phyloP scores from a whole-genome alignment of 2,888 invertebrate species.

The Sepiola atlantica region DNA sequence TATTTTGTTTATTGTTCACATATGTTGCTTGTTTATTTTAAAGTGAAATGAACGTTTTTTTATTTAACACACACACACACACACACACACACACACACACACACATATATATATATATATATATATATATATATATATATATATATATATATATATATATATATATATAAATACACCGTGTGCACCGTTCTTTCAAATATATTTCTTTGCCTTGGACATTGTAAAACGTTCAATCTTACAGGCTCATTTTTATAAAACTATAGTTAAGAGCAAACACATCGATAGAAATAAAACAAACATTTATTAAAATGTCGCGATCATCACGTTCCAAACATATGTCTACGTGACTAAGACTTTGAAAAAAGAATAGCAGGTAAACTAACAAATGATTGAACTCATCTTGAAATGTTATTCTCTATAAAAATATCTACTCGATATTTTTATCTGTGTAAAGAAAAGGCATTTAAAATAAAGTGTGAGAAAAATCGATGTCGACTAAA shows the following conservation, averaged over 20 bases:
- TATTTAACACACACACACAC: too few species aligned
- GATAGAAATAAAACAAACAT: background rate
- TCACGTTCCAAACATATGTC: background rate
- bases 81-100: too few species aligned
- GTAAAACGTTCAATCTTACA: background rate
- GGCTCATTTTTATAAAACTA: too few species aligned
- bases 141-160: background rate
- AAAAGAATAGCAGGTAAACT: background rate
- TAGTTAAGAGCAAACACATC: background rate
- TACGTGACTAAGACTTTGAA: background rate
- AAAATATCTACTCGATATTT: background rate
- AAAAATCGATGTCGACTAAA: background rate
- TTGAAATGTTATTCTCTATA: background rate
- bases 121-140: background rate
- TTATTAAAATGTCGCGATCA: background rate
- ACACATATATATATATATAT: too few species aligned
- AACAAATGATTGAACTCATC: background rate
- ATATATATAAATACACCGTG: background rate
- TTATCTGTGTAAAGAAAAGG: background rate
- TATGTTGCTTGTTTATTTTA: too few species aligned
- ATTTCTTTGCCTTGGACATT: background rate
- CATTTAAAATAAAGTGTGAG: background rate
- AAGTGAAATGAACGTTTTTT: background rate
- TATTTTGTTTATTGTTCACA: background rate
- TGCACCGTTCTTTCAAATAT: background rate